phyloP scores from a whole-genome alignment of 2,888 invertebrate genomes.

The Polyommatus icarus region DNA sequence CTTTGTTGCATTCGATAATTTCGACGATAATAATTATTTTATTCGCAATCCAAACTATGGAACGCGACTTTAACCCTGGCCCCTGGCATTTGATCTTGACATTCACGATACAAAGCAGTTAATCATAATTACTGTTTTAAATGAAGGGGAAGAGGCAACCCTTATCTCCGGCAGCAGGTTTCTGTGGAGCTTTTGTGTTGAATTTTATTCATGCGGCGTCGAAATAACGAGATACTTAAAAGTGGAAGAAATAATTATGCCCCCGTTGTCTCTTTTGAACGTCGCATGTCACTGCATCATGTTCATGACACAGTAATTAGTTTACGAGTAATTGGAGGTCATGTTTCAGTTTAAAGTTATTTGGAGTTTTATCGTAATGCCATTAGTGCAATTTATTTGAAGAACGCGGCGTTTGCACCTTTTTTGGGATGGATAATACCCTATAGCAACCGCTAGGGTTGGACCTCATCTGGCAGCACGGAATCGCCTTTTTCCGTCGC shows the following conservation, averaged over 20 bases:
- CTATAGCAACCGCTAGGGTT: no score
- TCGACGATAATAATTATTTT: no score
- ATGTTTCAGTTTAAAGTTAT: background rate
- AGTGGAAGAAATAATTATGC: constrained; percentile 38
- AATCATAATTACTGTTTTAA: constrained; percentile 5
- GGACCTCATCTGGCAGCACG: no score
- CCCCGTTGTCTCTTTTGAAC: constrained; percentile 32
- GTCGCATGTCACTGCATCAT: background rate
- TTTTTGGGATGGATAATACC: no score
- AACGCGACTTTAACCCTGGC: background rate
- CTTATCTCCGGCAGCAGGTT: constrained; percentile 40
- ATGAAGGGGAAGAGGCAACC: constrained; percentile 28
- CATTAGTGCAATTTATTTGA: background rate
- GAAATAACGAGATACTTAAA: constrained; percentile 39
- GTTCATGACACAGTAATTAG: constrained; percentile 9
- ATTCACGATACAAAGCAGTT: background rate
- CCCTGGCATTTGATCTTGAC: background rate
- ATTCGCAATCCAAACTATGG: no score
- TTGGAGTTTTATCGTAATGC: background rate
- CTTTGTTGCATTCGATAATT: no score
- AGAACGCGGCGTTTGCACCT: no score
- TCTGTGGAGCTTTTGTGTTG: constrained; percentile 40
- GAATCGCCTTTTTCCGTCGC: no score
- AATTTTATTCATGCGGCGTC: constrained; percentile 38
- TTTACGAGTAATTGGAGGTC: constrained; percentile 18